Evolutionary conservation across 1,140 invertebrate genomes (phyloP).

Genomic region (Vollenhovia emeryi): DNA sequence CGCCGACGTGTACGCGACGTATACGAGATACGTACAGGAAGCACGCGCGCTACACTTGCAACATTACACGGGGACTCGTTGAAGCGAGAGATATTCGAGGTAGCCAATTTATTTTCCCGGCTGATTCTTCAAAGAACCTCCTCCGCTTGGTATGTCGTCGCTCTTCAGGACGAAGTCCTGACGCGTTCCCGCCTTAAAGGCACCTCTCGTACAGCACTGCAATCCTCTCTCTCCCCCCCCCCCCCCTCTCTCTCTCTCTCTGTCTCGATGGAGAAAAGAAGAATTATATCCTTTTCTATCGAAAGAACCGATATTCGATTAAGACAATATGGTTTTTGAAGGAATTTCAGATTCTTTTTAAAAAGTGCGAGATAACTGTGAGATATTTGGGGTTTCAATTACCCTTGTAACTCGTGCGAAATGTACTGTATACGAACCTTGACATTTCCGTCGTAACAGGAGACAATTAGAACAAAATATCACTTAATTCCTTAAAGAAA

Average conservation of each 20-base stretch:
- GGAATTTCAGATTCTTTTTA: neutral
- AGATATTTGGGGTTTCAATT: neutral
- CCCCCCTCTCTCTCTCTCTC: too few species aligned
- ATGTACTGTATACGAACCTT: neutral
- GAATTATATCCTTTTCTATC: slow-evolving; percentile 8
- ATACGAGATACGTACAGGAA: slow-evolving; percentile 32
- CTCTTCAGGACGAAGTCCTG: slow-evolving; percentile 13
- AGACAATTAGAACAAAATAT: neutral
- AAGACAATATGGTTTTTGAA: neutral
- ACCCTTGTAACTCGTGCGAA: neutral
- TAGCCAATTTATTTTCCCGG: slow-evolving; percentile 53
- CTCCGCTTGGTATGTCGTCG: slow-evolving; percentile 30
- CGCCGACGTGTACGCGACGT: slow-evolving; percentile 36
- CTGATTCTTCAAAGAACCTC: slow-evolving; percentile 45
- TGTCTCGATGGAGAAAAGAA: too few species aligned
- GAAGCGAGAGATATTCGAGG: slow-evolving; percentile 60
- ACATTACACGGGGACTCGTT: slow-evolving; percentile 33
- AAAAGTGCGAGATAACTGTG: neutral
- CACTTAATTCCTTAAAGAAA: neutral
- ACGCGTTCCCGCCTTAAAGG: neutral
- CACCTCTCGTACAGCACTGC: neutral
- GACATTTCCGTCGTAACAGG: neutral
- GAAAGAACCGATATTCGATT: neutral
- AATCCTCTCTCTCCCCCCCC: neutral
- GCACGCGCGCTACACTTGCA: slow-evolving; percentile 28